Evolutionary conservation across 2,888 invertebrate species (phyloP).

Genomic region (Geotrupes spiniger): DNA sequence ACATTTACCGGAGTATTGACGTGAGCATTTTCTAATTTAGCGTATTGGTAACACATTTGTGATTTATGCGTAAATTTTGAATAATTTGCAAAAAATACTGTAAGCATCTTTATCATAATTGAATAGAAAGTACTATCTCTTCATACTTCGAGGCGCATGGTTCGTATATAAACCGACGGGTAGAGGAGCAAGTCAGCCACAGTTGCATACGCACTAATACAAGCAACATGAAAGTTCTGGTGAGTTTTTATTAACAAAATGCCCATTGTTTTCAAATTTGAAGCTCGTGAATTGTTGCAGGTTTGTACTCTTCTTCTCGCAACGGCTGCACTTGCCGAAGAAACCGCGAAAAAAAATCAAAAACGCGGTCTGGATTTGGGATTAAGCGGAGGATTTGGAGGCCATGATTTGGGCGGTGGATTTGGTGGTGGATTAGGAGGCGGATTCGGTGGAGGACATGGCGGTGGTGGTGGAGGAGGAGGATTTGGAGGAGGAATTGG

Average conservation of each 20-base stretch:
- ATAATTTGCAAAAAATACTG: conserved; percentile 7
- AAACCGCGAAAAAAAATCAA: conserved; percentile 19
- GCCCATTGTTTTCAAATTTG: not conserved
- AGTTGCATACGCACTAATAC: conserved; percentile 26
- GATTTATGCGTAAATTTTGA: conserved; percentile 19
- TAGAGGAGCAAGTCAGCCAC: conserved; percentile 11
- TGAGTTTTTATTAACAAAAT: conserved; percentile 11
- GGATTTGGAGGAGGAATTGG: conserved; percentile 17
- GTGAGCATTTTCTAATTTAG: too few relatives aligned
- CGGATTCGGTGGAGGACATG: conserved; percentile 16
- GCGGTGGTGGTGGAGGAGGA: conserved; percentile 21
- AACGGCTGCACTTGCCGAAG: conserved; percentile 11
- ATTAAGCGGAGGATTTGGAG: conserved; percentile 15
- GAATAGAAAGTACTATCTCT: conserved; percentile 21
- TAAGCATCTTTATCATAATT: conserved; percentile 18
- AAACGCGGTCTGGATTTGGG: conserved; percentile 19
- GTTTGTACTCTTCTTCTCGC: conserved; percentile 20
- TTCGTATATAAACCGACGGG: conserved; percentile 17
- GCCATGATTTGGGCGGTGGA: conserved; percentile 13
- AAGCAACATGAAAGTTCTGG: conserved; percentile 26
- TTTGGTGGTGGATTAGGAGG: conserved; percentile 18
- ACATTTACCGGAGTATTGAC: too few relatives aligned
- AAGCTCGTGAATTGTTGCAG: conserved; percentile 8
- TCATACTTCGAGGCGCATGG: conserved; percentile 23
- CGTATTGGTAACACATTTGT: not conserved